Evolutionary conservation across 2,113 vertebrate species (phyloP).

Genomic region (Ciconia maguari): DNA sequence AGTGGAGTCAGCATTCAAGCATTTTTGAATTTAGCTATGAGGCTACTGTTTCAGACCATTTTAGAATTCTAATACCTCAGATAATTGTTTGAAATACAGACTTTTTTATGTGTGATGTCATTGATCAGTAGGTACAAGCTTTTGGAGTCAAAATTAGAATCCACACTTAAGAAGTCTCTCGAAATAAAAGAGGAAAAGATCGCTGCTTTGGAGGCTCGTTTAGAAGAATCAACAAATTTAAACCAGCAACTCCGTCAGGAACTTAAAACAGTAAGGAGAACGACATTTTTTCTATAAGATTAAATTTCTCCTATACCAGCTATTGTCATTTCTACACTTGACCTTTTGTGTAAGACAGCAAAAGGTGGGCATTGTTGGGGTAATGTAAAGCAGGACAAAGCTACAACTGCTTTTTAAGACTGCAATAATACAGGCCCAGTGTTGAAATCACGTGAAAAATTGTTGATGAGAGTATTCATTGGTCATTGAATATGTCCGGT

Average conservation of each 20-base stretch:
- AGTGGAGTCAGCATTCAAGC: background rate
- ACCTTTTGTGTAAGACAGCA: background rate
- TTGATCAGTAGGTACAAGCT: constrained; percentile 86
- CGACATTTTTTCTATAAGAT: accelerated
- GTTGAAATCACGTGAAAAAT: background rate
- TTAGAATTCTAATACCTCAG: background rate
- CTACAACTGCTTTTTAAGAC: background rate
- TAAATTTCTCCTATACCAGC: background rate
- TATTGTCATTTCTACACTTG: background rate
- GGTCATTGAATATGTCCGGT: background rate
- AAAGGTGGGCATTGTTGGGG: background rate
- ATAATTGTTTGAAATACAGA: background rate
- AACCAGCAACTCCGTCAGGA: constrained; percentile 98
- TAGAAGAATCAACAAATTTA: constrained; percentile 96
- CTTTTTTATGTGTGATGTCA: background rate
- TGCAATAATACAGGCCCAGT: background rate
- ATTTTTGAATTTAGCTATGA: background rate
- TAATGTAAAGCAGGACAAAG: background rate
- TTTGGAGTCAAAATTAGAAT: constrained; percentile 94
- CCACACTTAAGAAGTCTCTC: constrained; percentile 91
- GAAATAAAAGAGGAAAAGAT: constrained; percentile 99
- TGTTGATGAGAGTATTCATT: background rate
- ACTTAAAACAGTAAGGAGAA: constrained; percentile 88
- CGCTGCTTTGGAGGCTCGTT: constrained; percentile 92
- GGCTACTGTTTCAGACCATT: background rate